Evolutionary conservation across 2,797 vertebrate species (phyloP), one percentile per base, ranked within the genome.

Genomic region (Champsocephalus gunnari): DNA sequence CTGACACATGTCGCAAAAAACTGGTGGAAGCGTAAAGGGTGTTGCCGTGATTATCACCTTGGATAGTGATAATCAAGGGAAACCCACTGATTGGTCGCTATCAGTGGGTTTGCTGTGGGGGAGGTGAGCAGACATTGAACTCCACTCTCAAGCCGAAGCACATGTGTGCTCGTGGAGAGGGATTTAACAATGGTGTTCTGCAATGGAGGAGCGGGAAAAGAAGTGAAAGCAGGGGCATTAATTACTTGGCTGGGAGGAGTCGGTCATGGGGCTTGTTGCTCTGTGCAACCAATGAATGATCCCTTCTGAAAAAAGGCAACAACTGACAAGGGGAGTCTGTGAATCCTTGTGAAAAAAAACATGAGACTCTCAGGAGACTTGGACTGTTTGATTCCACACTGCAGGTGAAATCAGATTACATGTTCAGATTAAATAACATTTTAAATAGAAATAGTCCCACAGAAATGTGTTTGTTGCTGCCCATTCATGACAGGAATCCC

Each of bases 41-140:
- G 80, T 85, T 83, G n/a, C 47, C 8, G 9, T 61, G 51, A 66
- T 87, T 75, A 80, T 85, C 79, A 58, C 64, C 32, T 71, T 43
- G 44, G 75, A 71, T 83, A 61, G 44, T 68, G 75, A 55, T 77
- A 74, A 76, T 78, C 67, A 70, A 55, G 38, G 55, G 51, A 74
- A 81, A 71, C 43, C 41, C 58, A 61, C 28, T 48, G 71, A 78
- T 71, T 72, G 75, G 17, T 69, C 32, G 24, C 58, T 73, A 51
- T 69, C 59, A 12, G 21, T 19, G 41, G 17, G 11, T 49, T 49
- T 49, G 62, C n/a, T 48, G 47, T 32, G 54, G 58, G 77, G 72
- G 82, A 81, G 76, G 68, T 63, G 82, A 76, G 53, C 70, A 87
- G 84, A 87, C 84, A 82, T 65, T 91, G 81, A 89, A 88, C 75